Conservation (phyloP, 2,888 invertebrate species). For the Cryptocephalus moraei region DNA sequence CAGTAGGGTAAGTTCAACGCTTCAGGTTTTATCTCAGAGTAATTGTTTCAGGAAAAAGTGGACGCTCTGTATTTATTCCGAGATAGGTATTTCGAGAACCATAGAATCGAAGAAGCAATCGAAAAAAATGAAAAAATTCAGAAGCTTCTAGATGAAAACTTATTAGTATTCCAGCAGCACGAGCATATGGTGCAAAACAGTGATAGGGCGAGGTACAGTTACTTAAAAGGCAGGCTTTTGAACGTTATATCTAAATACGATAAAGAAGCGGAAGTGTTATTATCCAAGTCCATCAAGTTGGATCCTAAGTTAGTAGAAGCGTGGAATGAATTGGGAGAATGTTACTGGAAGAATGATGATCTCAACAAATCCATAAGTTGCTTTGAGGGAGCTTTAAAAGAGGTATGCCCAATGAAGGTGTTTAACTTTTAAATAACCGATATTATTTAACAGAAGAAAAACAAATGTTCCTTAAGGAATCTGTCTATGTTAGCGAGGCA, state of each 20-base stretch:
- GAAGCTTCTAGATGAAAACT: constrained; percentile 48
- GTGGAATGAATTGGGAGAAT: constrained; percentile 85
- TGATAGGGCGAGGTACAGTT: constrained; percentile 43
- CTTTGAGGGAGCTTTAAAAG: constrained; percentile 65
- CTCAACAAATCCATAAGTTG: constrained; percentile 71
- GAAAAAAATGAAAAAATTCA: constrained; percentile 56
- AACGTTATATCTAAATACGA: constrained; percentile 62
- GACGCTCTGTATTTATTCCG: constrained; percentile 56
- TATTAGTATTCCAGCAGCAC: constrained; percentile 53
- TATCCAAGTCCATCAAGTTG: constrained; percentile 76
- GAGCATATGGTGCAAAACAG: constrained; percentile 43
- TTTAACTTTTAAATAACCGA: not conserved
- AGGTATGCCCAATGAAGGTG: constrained; percentile 38
- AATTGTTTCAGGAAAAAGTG: constrained; percentile 51
- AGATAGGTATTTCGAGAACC: constrained; percentile 70
- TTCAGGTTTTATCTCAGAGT: not conserved
- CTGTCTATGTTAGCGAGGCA: constrained; percentile 74
- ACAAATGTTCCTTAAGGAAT: constrained; percentile 66
- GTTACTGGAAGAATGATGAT: constrained; percentile 80
- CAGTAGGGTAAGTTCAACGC: not conserved
- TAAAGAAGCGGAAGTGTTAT: constrained; percentile 58
- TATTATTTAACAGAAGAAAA: constrained; percentile 46
- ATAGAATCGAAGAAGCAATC: constrained; percentile 56
- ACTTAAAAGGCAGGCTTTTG: constrained; percentile 62
- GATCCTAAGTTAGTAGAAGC: constrained; percentile 71